Percentiles rank a stretch among this genome's conserved stretches.
Conservation (phyloP, 1,140 invertebrate genomes). For the Ceratina japonica region DNA sequence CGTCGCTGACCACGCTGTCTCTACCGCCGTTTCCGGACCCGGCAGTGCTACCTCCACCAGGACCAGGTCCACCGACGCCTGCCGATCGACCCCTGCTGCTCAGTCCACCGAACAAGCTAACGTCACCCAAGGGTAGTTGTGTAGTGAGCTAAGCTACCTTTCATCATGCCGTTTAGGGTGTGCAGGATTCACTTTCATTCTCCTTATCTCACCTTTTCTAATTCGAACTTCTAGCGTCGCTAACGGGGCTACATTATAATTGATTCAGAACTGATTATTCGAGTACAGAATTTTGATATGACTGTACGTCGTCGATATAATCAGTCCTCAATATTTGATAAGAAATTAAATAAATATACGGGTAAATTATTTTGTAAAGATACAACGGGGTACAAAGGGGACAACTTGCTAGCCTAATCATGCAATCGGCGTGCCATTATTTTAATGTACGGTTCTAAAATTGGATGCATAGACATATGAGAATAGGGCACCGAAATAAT, state of each 20-base stretch:
- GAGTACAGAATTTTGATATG: too few relatives aligned
- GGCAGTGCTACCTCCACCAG: conserved; percentile 48
- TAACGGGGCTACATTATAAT: not conserved
- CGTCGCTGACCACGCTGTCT: conserved; percentile 75
- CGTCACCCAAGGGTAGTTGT: conserved; percentile 67
- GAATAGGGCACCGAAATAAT: too few relatives aligned
- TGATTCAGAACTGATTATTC: conserved; percentile 2
- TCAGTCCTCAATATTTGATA: not conserved
- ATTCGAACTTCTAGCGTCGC: too few relatives aligned
- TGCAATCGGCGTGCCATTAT: not conserved
- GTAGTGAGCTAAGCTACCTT: conserved; percentile 69
- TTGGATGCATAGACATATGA: not conserved
- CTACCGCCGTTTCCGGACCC: conserved; percentile 64
- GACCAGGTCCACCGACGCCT: conserved; percentile 58
- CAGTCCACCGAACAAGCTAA: conserved; percentile 77
- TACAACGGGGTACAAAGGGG: not conserved
- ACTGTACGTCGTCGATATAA: not conserved
- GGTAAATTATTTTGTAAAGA: not conserved
- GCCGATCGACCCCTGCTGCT: conserved; percentile 70
- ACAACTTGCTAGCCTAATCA: too few relatives aligned
- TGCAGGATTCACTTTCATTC: not conserved
- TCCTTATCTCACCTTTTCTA: not conserved
- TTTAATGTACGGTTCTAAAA: conserved; percentile 13
- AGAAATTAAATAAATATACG: too few relatives aligned
- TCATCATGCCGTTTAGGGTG: conserved; percentile 46